Percentiles rank a stretch among this genome's conserved stretches.
Conservation (phyloP, 2,888 invertebrate genomes). For the Andrena dorsata region DNA sequence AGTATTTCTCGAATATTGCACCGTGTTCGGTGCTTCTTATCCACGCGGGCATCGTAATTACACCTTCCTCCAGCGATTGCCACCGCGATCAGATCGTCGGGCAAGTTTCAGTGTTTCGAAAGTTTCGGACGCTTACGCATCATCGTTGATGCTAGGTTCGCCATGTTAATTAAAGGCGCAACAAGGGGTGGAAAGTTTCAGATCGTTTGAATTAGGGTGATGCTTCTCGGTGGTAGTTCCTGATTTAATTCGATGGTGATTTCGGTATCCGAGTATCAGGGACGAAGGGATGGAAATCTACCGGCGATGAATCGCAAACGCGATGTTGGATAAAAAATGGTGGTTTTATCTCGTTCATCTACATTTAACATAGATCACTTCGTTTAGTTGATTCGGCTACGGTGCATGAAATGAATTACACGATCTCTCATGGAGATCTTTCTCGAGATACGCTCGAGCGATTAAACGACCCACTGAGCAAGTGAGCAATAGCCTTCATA, state of each 20-base stretch:
- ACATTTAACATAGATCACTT: neutral
- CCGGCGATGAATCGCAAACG: neutral
- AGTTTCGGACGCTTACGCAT: conserved; percentile 2
- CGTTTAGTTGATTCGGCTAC: conserved; percentile 5
- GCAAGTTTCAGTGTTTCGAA: neutral
- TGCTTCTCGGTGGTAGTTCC: neutral
- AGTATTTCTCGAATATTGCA: conserved; percentile 9
- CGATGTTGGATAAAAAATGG: neutral
- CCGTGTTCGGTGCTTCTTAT: conserved; percentile 5
- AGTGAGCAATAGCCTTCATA: neutral
- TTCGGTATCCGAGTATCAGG: neutral
- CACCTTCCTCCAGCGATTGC: neutral
- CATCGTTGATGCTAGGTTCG: neutral
- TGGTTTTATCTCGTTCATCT: neutral
- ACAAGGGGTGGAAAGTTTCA: neutral
- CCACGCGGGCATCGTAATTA: neutral
- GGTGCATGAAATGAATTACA: conserved; percentile 16
- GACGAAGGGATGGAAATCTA: neutral
- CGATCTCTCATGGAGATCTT: neutral
- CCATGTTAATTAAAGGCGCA: neutral
- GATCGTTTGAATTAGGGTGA: neutral
- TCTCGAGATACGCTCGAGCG: conserved; percentile 20
- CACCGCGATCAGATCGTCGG: neutral
- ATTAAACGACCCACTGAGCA: conserved; percentile 14
- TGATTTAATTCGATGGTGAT: neutral